These are phyloP conservation scores for Psittacula echo DNA, from an alignment of 2,797 vertebrate species.

Conservation along the genomic window DNA sequence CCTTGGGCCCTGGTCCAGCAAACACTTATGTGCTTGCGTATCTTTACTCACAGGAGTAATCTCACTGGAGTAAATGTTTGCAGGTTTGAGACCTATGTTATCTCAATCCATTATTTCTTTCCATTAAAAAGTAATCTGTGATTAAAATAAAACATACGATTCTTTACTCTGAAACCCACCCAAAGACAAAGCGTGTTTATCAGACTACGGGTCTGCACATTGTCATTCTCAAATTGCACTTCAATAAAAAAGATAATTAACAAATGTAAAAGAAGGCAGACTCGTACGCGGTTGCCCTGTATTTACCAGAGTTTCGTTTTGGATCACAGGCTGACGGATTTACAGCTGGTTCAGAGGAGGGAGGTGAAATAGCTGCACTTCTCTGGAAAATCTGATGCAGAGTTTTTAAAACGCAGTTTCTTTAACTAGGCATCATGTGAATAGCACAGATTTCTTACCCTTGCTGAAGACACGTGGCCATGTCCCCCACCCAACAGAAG, in stretches of 20 bases:
- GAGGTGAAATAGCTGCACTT: background rate
- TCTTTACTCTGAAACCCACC: constrained; percentile 60
- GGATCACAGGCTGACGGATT: background rate
- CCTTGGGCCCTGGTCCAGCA: constrained; percentile 22
- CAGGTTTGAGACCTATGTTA: constrained; percentile 46
- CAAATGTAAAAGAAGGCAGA: background rate
- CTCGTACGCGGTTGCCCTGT: background rate
- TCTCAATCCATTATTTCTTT: constrained; percentile 62
- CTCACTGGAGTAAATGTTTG: constrained; percentile 9
- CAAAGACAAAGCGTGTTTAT: constrained; percentile 57
- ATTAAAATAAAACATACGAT: constrained; percentile 61
- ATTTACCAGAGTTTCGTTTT: constrained; percentile 34
- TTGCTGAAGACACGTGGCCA: fast-evolving
- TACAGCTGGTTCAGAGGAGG: background rate
- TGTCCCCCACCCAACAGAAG: background rate
- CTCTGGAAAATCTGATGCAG: background rate
- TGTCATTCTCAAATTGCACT: constrained; percentile 43
- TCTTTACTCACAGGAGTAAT: constrained; percentile 57
- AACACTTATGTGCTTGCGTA: background rate
- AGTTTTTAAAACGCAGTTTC: background rate
- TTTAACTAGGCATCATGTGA: background rate
- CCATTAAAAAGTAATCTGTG: constrained; percentile 64
- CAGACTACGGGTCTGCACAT: constrained; percentile 47
- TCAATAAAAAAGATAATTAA: constrained; percentile 32
- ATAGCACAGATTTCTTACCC: background rate